These are phyloP conservation scores for Ptychadena robeensis DNA, from an alignment of 2,797 vertebrate species.

Conservation along the genomic window DNA sequence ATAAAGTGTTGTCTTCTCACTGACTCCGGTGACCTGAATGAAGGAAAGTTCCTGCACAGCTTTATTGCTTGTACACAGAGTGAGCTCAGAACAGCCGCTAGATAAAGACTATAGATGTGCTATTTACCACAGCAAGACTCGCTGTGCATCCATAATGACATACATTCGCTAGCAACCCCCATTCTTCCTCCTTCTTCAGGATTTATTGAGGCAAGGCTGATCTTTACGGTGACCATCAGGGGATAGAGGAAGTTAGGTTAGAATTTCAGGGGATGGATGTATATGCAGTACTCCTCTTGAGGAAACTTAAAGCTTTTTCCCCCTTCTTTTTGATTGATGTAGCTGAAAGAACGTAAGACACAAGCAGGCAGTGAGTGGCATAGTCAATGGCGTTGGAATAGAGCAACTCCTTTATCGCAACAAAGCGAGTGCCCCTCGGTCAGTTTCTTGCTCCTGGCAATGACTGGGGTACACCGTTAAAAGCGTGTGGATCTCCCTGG, in stretches of 20 bases:
- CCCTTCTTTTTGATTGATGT: neutral
- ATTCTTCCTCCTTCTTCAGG: too few relatives aligned
- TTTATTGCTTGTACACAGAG: slow-evolving; percentile 25
- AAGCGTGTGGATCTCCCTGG: neutral
- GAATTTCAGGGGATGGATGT: neutral
- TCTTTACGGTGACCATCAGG: too few relatives aligned
- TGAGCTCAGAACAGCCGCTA: neutral
- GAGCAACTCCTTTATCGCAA: slow-evolving; percentile 1
- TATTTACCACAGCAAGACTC: neutral
- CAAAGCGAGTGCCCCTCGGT: neutral
- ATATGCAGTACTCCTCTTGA: neutral
- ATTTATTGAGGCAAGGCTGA: too few relatives aligned
- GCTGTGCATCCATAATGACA: neutral
- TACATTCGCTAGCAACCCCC: neutral
- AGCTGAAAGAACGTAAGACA: slow-evolving; percentile 38
- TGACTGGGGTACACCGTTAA: slow-evolving; percentile 17
- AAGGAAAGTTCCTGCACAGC: neutral
- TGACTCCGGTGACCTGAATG: neutral
- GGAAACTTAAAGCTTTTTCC: slow-evolving; percentile 28
- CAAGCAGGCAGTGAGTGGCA: slow-evolving; percentile 51
- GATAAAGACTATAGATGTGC: neutral
- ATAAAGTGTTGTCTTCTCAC: neutral
- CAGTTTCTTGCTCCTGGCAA: slow-evolving; percentile 53
- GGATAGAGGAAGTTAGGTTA: too few relatives aligned
- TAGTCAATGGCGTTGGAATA: neutral